These are phyloP conservation scores for Orius insidiosus DNA, from an alignment of 1,140 invertebrate species.

Conservation along the genomic window DNA sequence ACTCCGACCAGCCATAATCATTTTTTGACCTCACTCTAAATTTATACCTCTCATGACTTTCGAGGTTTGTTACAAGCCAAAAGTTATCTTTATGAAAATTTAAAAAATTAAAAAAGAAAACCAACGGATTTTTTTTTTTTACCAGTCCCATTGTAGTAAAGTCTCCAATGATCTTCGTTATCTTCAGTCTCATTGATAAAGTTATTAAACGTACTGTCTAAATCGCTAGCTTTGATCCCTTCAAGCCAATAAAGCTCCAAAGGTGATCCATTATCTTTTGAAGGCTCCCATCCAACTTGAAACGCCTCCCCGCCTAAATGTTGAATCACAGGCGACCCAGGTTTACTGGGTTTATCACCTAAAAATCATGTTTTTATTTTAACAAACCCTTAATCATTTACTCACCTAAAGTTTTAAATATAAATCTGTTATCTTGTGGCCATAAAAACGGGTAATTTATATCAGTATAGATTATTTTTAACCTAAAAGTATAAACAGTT, in stretches of 20 bases:
- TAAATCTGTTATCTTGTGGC: slow-evolving; percentile 48
- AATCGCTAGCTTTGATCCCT: slow-evolving; percentile 21
- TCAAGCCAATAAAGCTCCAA: slow-evolving; percentile 42
- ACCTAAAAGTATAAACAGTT: slow-evolving; percentile 52
- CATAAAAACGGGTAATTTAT: slow-evolving; percentile 40
- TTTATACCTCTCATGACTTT: slow-evolving; percentile 37
- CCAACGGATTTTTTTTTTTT: slow-evolving; percentile 18
- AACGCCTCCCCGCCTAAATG: slow-evolving; percentile 43
- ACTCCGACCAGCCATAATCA: slow-evolving; percentile 51
- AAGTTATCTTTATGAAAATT: slow-evolving; percentile 38
- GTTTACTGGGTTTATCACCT: slow-evolving; percentile 46
- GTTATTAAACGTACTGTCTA: background rate
- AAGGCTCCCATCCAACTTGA: slow-evolving; percentile 51
- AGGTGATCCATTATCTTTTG: slow-evolving; percentile 45
- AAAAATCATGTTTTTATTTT: background rate
- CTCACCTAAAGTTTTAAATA: slow-evolving; percentile 56
- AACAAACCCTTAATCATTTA: slow-evolving; percentile 11
- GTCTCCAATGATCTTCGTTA: slow-evolving; percentile 33
- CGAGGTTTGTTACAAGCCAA: slow-evolving; percentile 57
- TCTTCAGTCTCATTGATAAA: slow-evolving; percentile 10
- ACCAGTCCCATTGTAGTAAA: slow-evolving; percentile 67
- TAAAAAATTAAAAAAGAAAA: background rate
- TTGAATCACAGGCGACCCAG: slow-evolving; percentile 44
- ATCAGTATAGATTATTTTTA: slow-evolving; percentile 47
- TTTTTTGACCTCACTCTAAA: slow-evolving; percentile 68